A percentile compares a stretch with the other conserved stretches of the same genome.
Evolutionary conservation across 2,797 vertebrate species (phyloP).

Genomic region (Xiphorhynchus erythropygius): DNA sequence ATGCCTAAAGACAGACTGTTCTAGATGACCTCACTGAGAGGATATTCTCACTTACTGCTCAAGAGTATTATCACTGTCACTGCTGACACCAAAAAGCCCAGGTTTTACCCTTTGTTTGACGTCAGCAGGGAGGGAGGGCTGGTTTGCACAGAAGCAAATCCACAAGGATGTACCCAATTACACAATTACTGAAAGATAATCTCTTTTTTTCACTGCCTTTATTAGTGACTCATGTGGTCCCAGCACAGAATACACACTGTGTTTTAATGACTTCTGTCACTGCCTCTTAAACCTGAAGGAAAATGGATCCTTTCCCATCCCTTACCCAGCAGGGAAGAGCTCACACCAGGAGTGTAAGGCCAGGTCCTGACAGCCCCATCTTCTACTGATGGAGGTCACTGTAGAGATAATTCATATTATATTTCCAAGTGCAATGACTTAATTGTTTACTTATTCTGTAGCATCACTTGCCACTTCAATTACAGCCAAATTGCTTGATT

Average conservation of each 20-base stretch:
- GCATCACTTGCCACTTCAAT: neutral
- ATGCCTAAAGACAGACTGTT: neutral
- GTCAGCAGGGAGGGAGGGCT: conserved; percentile 21
- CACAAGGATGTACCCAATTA: conserved; percentile 24
- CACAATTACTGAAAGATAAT: neutral
- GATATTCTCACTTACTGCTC: neutral
- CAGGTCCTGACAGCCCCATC: neutral
- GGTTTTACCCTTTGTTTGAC: neutral
- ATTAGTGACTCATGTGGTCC: conserved; percentile 35
- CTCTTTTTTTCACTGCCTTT: neutral
- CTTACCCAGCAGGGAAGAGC: neutral
- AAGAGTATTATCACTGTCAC: neutral
- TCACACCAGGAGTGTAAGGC: neutral
- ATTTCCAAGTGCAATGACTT: neutral
- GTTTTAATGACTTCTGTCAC: neutral
- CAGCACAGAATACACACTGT: neutral
- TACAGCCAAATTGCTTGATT: neutral
- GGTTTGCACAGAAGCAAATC: neutral
- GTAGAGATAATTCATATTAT: neutral
- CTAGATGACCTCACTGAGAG: neutral
- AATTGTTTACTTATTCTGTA: neutral
- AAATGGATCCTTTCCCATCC: neutral
- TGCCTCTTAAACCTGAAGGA: neutral
- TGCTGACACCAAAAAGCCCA: neutral
- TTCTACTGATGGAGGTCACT: neutral